Evolutionary conservation across 1,140 invertebrate genomes (phyloP), one percentile per base, ranked within the genome.

Genomic region (Pogonomyrmex californicus): DNA sequence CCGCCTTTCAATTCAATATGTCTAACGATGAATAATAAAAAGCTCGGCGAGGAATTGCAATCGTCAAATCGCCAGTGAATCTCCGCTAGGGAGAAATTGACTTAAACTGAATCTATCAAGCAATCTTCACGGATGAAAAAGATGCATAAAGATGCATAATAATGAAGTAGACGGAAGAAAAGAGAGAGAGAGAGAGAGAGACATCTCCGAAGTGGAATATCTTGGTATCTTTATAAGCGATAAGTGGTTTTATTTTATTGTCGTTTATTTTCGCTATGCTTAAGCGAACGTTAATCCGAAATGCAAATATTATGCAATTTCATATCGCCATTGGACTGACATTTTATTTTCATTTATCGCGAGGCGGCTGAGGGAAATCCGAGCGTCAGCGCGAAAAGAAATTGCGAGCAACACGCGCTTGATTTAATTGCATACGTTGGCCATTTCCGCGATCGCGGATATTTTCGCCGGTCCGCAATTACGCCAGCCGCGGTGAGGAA

Each of bases 371-470:
- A 23, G 23, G 12, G 33, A 30, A 38, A 70, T 70, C 7, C 14
- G 12, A 56, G 66, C 63, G 14, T 44, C 4, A 4, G 7, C 9
- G 23, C 30, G 36, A 38, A 49, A 44, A 30, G 23, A 58, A 23
- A 41, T 58, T 14, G 56, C 75, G 23, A 30, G 65, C 10, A 17
- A 7, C 56, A 33, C 41, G 17, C 41, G 75, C 56, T 77, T 63
- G 58, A 78, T 78, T 68, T 68, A 51, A 79, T 79, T 68, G 63
- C 77, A 30, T 82, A 44, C 30, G 62, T 54, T 68, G 33, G n/a
- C 51, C 10, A 30, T 23, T 23, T 23, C 17, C 30, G 23, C 30
- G n/a, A 73, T 82, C 41, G 79, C 68, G 68, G 68, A 83, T 83
- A 71, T 41, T 83, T 83, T 38, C 23, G 38, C 79, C 30, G 68